These are phyloP conservation scores for Dendronephthya gigantea DNA, from an alignment of 64 coral and sea anemone species.

Conservation along the genomic window DNA sequence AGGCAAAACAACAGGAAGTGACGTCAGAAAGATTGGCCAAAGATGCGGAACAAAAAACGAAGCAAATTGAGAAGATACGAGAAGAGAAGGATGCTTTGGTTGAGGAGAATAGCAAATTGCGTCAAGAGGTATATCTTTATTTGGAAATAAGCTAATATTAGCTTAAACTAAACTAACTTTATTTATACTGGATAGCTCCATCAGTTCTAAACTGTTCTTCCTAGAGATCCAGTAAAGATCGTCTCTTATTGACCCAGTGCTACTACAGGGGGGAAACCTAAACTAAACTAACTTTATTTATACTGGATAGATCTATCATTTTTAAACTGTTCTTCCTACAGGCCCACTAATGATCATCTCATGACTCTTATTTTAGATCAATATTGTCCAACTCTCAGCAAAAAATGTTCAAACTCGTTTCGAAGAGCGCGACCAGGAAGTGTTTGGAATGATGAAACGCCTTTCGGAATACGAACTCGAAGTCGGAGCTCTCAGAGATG, in stretches of 20 bases:
- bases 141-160: too few species aligned
- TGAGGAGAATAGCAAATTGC: background rate
- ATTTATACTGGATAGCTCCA: too few species aligned
- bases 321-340: too few species aligned
- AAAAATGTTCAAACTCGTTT: background rate
- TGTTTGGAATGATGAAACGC: background rate
- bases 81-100: background rate
- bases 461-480: background rate
- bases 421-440: background rate
- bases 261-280: too few species aligned
- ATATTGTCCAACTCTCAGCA: background rate
- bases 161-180: background rate
- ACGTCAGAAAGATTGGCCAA: background rate
- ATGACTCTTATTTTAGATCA: background rate
- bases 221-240: too few species aligned
- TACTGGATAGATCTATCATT: too few species aligned
- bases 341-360: background rate
- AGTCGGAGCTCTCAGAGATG: background rate
- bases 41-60: background rate
- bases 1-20: background rate
- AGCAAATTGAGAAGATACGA: background rate
- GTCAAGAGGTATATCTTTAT: background rate
- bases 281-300: too few species aligned
- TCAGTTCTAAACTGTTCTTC: too few species aligned
- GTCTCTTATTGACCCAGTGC: too few species aligned